Conservation (phyloP, 1,140 invertebrate genomes). For the Steinernema khuongi region DNA sequence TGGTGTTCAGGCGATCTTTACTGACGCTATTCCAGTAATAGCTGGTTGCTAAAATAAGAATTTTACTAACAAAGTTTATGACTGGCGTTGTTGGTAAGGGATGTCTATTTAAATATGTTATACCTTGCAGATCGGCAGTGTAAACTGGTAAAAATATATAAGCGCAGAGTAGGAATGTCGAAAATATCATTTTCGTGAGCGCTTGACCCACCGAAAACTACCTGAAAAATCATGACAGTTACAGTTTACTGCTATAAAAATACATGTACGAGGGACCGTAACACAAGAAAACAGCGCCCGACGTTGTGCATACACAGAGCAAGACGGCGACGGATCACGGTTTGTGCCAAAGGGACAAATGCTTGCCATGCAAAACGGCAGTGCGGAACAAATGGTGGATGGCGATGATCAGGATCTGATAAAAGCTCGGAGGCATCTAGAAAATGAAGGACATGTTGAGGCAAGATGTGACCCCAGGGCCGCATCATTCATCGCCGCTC, state of each 20-base stretch:
- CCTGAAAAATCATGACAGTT: too few species aligned
- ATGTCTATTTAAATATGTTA: background rate
- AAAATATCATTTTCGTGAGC: too few species aligned
- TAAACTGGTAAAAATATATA: too few species aligned
- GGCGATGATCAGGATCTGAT: background rate
- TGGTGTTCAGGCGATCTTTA: background rate
- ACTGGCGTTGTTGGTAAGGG: background rate
- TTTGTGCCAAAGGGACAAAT: background rate
- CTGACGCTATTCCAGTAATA: background rate
- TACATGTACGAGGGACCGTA: too few species aligned
- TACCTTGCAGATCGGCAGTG: too few species aligned
- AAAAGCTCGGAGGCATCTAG: background rate
- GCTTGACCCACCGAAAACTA: too few species aligned
- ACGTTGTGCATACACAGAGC: background rate
- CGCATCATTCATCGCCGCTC: background rate
- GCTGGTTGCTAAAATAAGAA: background rate
- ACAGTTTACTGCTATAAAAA: too few species aligned
- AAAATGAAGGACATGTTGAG: background rate
- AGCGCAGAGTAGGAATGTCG: too few species aligned
- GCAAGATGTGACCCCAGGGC: background rate
- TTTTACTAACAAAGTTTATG: background rate
- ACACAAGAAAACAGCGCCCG: background rate
- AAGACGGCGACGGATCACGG: background rate
- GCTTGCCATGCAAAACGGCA: background rate
- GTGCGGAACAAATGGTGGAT: background rate